These are phyloP conservation scores for Patella pellucida DNA, from an alignment of 2,888 invertebrate genomes.

Conservation along the genomic window DNA sequence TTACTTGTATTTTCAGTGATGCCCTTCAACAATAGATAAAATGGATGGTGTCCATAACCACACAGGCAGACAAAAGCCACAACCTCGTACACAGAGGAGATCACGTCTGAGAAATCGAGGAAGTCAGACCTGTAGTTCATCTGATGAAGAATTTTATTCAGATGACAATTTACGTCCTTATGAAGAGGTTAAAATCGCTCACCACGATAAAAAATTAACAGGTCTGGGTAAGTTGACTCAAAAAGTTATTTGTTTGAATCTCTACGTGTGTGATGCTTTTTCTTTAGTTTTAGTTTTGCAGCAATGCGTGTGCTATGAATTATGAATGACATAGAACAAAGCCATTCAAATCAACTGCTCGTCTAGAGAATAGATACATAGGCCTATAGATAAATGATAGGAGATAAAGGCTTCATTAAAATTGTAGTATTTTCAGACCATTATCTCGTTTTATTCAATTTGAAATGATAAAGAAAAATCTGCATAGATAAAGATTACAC, in stretches of 20 bases:
- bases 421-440: no score
- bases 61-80: conserved; percentile 39
- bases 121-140: conserved; percentile 57
- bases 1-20: neutral
- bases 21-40: conserved; percentile 13
- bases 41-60: conserved; percentile 17
- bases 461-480: no score
- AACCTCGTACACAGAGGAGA: conserved; percentile 41
- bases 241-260: neutral
- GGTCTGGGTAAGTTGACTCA: conserved; percentile 53
- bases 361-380: no score
- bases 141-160: conserved; percentile 61
- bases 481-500: no score
- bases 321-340: no score
- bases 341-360: no score
- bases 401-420: no score
- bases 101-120: conserved; percentile 46
- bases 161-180: conserved; percentile 65
- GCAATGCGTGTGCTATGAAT: no score
- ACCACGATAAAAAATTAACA: conserved; percentile 62
- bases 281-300: no score
- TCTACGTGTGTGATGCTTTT: neutral
- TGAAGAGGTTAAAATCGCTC: conserved; percentile 64
- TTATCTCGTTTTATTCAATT: no score
- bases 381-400: no score